Base-by-base conservation (phyloP, 2,888 invertebrate species). In the Tiliacea aurago region DNA sequence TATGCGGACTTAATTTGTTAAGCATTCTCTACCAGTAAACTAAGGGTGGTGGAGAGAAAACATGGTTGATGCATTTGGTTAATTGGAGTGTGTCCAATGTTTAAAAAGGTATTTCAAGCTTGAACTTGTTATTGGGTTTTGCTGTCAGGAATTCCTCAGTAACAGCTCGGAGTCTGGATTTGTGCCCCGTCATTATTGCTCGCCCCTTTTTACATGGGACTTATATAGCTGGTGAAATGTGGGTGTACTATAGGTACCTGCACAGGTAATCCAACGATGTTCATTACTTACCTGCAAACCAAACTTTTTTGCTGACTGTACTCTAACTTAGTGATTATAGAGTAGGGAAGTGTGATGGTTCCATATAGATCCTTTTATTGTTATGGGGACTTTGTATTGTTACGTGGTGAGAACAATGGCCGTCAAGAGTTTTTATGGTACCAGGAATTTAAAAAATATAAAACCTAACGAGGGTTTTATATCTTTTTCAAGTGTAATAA, bases 261-360 rank as follows among this genome's bases (percentile, higher is more conserved):
- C 37, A 37, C 37, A 37, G 37, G 4, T 20, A 15, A 49, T 49
- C 37, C 37, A 37, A 37, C 37, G 2, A 6, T 67, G 1, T 37
- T 51, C 18, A 51, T 20, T n/a, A 18, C 9, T 23, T 23, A 20
- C 20, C 41, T 9, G 33, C 4, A 23, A 7, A 13, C 0, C 9
- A 41, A 69, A 51, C 49, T 28, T 13, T 56, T 78, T 59, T 59
- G n/a, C 37, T 13, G 18, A 13, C 41, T 53, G 59, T 75, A 61
- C 47, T n/a, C 47, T n/a, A 13, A 64, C 15, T 7, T 49, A 64
- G 56, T 69, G 68, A 80, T 81, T 74, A 63, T 80, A 72, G 33
- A 53, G 59, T 69, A 53, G 55, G 63, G 64, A 62, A 77, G 63
- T 70, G 62, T 69, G 77, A 56, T 64, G 72, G 45, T 59, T 76